Base-by-base conservation (phyloP, 2,888 invertebrate genomes). In the Drosophila neonasuta region DNA sequence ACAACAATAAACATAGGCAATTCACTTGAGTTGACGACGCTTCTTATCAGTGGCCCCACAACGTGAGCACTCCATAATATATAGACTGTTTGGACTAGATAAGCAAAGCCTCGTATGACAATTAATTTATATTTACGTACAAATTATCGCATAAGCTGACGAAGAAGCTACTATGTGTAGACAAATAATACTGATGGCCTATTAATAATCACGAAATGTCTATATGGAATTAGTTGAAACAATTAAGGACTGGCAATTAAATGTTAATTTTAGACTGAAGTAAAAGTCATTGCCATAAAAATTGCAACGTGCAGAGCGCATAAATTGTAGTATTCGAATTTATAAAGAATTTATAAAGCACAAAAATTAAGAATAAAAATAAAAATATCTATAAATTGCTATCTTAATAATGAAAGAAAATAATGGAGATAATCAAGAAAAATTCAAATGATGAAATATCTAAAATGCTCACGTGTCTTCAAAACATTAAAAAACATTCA, bases 101-200 rank as follows among this genome's bases (percentile, higher is more conserved):
- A 71, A 66, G 45, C 20, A 34, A 49, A 55, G 41, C 20, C 71
- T 62, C 55, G 48, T 54, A 54, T 46, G 36, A 49, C 77, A 82
- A 66, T 85, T 79, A 60, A 69, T 79, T 69, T 77, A 66, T 77
- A 66, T 74, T 82, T 68, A 73, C 67, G 57, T 77, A 58, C 17
- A 72, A 65, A 52, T 76, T 72, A 76, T 64, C 51, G 57, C 67
- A 54, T 41, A 36, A 42, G 46, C 67, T 66, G 56, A 50, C 72
- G 17, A 71, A 48, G 54, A 50, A 48, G 57, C 57, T 44, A 34
- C 4, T 17, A 55, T 54, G 32, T 64, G 42, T 24, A 24, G 24
- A 24, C 51, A 51, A 44, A 56, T 45, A 52, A 44, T 39, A 10
- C 50, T 34, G 44, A 54, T 63, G 17, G 41, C 17, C 36, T 36